Evolutionary conservation across 2,888 invertebrate species (phyloP).

Genomic region (Drosophila siamana): DNA sequence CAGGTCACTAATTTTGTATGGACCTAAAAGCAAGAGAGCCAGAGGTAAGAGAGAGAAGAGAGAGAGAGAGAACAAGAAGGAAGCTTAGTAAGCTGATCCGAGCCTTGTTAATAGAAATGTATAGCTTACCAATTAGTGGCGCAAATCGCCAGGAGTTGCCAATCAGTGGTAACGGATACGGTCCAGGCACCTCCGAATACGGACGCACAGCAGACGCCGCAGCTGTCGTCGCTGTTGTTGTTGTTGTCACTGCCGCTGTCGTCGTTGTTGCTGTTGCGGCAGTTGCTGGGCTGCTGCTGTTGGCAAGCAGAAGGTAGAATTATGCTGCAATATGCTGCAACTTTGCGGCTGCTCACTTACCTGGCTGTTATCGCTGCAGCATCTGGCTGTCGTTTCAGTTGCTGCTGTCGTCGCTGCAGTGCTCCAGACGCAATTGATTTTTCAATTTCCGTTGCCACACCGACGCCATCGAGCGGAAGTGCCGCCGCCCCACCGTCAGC

Average conservation of each 20-base stretch:
- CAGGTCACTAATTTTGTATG: constrained; percentile 87
- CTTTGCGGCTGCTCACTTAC: constrained; percentile 20
- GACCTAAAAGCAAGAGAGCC: constrained; percentile 83
- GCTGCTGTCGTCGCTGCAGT: constrained; percentile 57
- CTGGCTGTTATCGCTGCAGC: not conserved
- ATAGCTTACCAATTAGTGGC: constrained; percentile 87
- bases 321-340: constrained; percentile 6
- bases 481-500: constrained; percentile 9
- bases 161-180: constrained; percentile 89
- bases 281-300: constrained; percentile 6
- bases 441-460: constrained; percentile 75
- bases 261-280: constrained; percentile 2
- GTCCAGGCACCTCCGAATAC: constrained; percentile 91
- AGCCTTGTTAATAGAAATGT: not conserved
- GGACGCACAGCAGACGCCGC: constrained; percentile 82
- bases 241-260: constrained; percentile 14
- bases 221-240: constrained; percentile 20
- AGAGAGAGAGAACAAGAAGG: too few species aligned
- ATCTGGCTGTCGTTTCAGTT: constrained; percentile 13
- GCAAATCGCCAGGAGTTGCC: constrained; percentile 94
- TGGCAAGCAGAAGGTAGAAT: constrained; percentile 2
- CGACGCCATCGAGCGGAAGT: constrained; percentile 58
- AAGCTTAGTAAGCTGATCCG: not conserved
- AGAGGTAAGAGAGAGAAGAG: too few species aligned
- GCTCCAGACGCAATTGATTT: constrained; percentile 73